These are phyloP conservation scores for Cheilosia impressa DNA, from an alignment of 2,888 invertebrate species.

Conservation along the genomic window DNA sequence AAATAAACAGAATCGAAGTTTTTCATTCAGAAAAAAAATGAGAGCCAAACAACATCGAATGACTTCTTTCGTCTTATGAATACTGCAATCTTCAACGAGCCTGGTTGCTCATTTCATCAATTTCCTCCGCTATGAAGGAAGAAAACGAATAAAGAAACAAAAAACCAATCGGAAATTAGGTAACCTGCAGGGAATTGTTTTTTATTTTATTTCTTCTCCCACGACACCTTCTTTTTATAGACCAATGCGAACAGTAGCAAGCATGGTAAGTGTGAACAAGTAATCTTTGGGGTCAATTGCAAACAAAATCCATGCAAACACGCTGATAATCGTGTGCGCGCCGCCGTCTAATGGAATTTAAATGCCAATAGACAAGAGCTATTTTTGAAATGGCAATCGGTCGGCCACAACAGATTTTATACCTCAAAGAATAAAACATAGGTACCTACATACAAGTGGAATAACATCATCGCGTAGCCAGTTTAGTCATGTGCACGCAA, in stretches of 20 bases:
- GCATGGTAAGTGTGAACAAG: not conserved
- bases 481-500: slow-evolving; percentile 25
- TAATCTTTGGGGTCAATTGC: slow-evolving; percentile 22
- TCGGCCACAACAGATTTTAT: not conserved
- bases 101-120: no score
- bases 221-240: not conserved
- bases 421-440: not conserved
- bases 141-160: no score
- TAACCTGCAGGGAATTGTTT: not conserved
- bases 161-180: no score
- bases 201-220: not conserved
- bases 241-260: not conserved
- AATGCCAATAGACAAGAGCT: slow-evolving; percentile 6
- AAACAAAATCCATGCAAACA: slow-evolving; percentile 6
- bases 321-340: slow-evolving; percentile 22
- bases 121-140: no score
- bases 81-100: no score
- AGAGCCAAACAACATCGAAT: no score
- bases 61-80: no score
- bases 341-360: slow-evolving; percentile 1
- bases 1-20: no score
- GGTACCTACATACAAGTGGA: not conserved
- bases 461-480: not conserved
- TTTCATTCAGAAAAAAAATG: no score
- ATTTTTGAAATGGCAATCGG: slow-evolving; percentile 36